A percentile compares a stretch with the other conserved stretches of the same genome.
Evolutionary conservation across 2,888 invertebrate species (phyloP).

Genomic region (Pteria penguin): DNA sequence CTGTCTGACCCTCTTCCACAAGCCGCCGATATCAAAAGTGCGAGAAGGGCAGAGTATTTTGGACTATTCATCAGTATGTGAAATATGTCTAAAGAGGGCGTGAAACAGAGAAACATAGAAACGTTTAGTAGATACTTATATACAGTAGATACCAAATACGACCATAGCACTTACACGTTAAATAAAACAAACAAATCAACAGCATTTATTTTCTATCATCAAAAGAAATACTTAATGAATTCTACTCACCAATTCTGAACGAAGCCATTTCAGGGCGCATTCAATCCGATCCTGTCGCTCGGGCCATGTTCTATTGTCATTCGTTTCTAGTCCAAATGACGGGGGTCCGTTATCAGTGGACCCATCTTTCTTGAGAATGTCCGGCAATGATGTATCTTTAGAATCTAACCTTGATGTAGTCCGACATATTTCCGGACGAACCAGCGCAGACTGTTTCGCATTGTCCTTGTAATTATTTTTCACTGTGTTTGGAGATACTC

Average conservation of each 20-base stretch:
- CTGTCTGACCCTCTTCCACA: too few relatives aligned
- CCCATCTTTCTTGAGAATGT: conserved; percentile 22
- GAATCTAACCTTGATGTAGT: neutral
- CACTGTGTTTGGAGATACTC: neutral
- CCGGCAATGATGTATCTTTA: conserved; percentile 21
- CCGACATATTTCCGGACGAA: conserved; percentile 3
- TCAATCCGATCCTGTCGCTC: conserved; percentile 39
- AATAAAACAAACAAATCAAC: too few relatives aligned
- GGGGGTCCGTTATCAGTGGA: conserved; percentile 11
- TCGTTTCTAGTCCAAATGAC: conserved; percentile 14
- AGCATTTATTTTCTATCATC: too few relatives aligned
- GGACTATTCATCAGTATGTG: too few relatives aligned
- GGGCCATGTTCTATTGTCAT: conserved; percentile 19
- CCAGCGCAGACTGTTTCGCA: neutral
- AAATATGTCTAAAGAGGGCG: too few relatives aligned
- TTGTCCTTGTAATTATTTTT: neutral
- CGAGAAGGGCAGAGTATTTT: too few relatives aligned
- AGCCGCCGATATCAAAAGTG: too few relatives aligned
- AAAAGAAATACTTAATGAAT: too few relatives aligned
- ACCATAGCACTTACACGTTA: too few relatives aligned
- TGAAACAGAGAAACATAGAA: too few relatives aligned
- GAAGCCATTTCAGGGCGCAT: conserved; percentile 41
- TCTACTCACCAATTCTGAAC: conserved; percentile 44
- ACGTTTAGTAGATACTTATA: too few relatives aligned
- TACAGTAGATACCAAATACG: too few relatives aligned